These are phyloP conservation scores for Ochropleura plecta DNA, from an alignment of 2,888 invertebrate genomes.

Conservation along the genomic window DNA sequence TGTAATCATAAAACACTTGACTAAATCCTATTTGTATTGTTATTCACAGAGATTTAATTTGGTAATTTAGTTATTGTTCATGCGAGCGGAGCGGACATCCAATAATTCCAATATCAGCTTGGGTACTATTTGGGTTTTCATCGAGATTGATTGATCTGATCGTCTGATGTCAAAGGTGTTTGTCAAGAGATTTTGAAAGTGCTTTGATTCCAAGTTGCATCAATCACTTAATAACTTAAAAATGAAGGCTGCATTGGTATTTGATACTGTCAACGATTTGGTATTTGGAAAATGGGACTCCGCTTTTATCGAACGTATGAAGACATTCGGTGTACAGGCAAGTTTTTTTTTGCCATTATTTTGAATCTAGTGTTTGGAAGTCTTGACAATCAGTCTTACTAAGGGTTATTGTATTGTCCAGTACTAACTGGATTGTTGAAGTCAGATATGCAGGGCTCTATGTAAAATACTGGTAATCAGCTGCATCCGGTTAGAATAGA, in stretches of 20 bases:
- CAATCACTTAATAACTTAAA: conserved; percentile 15
- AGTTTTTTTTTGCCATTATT: conserved; percentile 23
- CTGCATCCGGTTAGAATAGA: no score
- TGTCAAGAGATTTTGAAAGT: neutral
- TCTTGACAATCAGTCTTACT: neutral
- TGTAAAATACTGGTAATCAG: no score
- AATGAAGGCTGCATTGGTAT: conserved; percentile 93
- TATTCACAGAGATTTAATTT: no score
- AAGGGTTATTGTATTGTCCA: no score
- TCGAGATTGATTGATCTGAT: neutral
- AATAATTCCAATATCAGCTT: neutral
- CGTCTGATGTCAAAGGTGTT: no score
- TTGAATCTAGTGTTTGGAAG: neutral
- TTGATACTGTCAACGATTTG: conserved; percentile 93
- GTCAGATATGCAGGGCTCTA: no score
- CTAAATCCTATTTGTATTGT: no score
- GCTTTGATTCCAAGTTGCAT: neutral
- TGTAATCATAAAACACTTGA: no score
- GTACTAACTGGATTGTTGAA: no score
- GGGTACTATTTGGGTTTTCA: neutral
- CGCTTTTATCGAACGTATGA: conserved; percentile 88
- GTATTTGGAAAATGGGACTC: conserved; percentile 93
- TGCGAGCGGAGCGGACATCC: neutral
- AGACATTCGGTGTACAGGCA: conserved; percentile 80
- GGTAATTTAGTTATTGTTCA: neutral